These are phyloP conservation scores for Hemibagrus guttatus DNA, from an alignment of 2,797 vertebrate genomes.

Conservation along the genomic window DNA sequence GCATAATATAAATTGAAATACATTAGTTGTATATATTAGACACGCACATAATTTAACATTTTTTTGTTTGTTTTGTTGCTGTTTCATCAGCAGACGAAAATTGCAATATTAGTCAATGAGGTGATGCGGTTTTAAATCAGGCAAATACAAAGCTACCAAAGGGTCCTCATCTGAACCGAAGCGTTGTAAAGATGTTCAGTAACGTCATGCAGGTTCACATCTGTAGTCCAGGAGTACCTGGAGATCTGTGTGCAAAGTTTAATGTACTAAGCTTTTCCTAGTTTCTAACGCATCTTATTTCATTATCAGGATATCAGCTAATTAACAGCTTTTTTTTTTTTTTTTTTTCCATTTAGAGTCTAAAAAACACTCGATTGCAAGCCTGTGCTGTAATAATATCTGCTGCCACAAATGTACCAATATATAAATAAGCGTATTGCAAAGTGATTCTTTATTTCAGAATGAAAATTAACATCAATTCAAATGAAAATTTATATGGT, in stretches of 20 bases:
- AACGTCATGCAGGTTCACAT: background rate
- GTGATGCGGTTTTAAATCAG: background rate
- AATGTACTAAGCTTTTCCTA: background rate
- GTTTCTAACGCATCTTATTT: background rate
- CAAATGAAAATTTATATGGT: slow-evolving; percentile 9
- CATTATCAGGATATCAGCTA: background rate
- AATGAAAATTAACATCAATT: slow-evolving; percentile 13
- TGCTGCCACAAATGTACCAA: background rate
- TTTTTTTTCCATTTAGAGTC: too few species aligned
- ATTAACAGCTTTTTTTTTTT: too few species aligned
- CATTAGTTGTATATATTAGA: background rate
- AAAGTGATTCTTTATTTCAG: slow-evolving; percentile 45
- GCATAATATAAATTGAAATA: background rate
- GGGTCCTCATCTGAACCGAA: background rate
- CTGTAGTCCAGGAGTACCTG: background rate
- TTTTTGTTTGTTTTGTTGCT: background rate
- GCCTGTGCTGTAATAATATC: background rate
- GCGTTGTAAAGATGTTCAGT: background rate
- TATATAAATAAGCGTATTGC: background rate
- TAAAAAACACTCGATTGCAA: too few species aligned
- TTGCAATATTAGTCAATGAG: background rate
- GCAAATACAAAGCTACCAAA: background rate
- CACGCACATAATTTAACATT: background rate
- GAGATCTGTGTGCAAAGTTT: background rate
- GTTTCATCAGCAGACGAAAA: background rate